phyloP scores from a whole-genome alignment of 2,888 invertebrate species.

The Drosophila demipolita region DNA sequence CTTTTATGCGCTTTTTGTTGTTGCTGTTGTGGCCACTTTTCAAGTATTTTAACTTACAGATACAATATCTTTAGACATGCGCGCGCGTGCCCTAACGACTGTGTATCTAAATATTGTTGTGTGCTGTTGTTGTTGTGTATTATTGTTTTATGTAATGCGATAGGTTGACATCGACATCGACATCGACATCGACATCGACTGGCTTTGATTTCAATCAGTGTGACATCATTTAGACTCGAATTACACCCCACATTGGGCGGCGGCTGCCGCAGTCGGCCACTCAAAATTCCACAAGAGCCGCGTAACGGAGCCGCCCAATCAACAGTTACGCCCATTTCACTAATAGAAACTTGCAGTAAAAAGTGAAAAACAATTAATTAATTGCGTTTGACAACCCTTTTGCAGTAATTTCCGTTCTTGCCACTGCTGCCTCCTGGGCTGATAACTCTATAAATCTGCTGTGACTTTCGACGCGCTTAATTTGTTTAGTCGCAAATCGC shows the following conservation, averaged over 20 bases:
- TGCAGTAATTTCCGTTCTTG: slow-evolving; percentile 52
- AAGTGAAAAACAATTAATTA: slow-evolving; percentile 11
- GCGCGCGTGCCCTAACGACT: slow-evolving; percentile 43
- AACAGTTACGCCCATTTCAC: slow-evolving; percentile 8
- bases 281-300: slow-evolving; percentile 33
- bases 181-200: slow-evolving; percentile 8
- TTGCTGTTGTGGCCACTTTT: slow-evolving; percentile 31
- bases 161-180: slow-evolving; percentile 28
- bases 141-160: slow-evolving; percentile 48
- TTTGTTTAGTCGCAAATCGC: slow-evolving; percentile 69
- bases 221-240: slow-evolving; percentile 59
- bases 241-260: slow-evolving; percentile 22
- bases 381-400: slow-evolving; percentile 32
- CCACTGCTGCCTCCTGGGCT: not conserved
- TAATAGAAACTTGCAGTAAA: not conserved
- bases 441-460: slow-evolving; percentile 40
- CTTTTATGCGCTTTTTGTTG: slow-evolving; percentile 76
- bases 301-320: slow-evolving; percentile 7
- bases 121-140: not conserved
- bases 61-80: slow-evolving; percentile 56
- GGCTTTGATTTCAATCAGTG: slow-evolving; percentile 60
- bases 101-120: slow-evolving; percentile 13
- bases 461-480: slow-evolving; percentile 79
- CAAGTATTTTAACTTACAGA: slow-evolving; percentile 58
- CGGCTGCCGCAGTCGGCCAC: slow-evolving; percentile 1